These are phyloP conservation scores for Trachurus trachurus DNA, from an alignment of 2,797 vertebrate genomes.

Conservation along the genomic window DNA sequence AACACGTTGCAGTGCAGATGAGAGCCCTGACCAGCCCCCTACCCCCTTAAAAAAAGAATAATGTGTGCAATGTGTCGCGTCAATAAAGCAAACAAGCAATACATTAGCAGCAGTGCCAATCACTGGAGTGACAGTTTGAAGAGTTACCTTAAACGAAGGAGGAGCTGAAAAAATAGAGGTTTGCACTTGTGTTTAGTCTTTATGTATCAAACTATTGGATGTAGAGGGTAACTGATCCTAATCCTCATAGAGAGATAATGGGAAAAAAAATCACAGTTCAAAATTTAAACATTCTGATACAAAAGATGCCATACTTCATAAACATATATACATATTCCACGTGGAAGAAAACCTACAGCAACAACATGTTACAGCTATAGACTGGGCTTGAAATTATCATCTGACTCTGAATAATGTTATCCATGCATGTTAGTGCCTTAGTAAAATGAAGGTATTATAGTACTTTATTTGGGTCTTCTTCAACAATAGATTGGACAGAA, in stretches of 20 bases:
- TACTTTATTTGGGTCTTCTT: background rate
- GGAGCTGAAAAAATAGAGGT: background rate
- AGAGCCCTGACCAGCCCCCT: background rate
- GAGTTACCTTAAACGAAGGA: background rate
- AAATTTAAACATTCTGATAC: background rate
- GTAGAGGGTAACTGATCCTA: background rate
- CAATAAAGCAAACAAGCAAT: constrained; percentile 42
- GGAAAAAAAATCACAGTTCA: too few relatives aligned
- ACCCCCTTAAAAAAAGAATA: background rate
- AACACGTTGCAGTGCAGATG: constrained; percentile 2
- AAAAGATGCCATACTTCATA: background rate
- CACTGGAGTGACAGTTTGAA: constrained; percentile 54
- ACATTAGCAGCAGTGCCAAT: constrained; percentile 31
- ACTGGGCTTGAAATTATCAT: background rate
- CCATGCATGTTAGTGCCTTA: background rate
- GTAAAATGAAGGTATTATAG: background rate
- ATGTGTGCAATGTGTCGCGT: background rate
- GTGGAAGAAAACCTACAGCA: background rate
- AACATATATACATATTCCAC: background rate
- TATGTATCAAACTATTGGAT: background rate
- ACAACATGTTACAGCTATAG: background rate
- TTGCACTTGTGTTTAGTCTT: background rate
- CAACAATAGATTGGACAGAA: background rate
- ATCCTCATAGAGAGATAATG: background rate
- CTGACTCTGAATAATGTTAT: background rate